phyloP scores from a whole-genome alignment of 2,113 vertebrate genomes.

The Ciconia maguari region DNA sequence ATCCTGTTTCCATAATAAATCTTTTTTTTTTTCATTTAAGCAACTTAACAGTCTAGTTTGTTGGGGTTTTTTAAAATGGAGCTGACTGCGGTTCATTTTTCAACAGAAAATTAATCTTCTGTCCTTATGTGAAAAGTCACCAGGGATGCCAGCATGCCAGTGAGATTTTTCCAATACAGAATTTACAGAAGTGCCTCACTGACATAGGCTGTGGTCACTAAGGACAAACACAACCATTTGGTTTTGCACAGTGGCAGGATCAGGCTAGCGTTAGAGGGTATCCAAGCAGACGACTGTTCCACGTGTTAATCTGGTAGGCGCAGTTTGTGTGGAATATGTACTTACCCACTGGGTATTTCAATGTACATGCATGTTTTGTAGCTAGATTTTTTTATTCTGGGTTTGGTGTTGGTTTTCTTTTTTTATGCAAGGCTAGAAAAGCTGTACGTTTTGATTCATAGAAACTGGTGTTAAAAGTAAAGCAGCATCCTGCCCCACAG shows the following conservation, averaged over 20 bases:
- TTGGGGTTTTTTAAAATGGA: not conserved
- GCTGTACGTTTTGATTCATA: not conserved
- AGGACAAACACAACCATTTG: not conserved
- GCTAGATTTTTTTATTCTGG: not conserved
- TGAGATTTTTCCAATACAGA: not conserved
- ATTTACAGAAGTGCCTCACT: not conserved
- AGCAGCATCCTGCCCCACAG: not conserved
- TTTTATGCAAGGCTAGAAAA: not conserved
- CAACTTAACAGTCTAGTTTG: not conserved
- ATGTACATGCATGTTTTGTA: not conserved
- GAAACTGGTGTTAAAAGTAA: not conserved
- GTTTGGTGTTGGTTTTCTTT: not conserved
- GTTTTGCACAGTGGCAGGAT: not conserved
- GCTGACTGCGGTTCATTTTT: not conserved
- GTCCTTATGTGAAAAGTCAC: not conserved
- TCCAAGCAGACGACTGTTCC: not conserved
- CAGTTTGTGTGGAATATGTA: not conserved
- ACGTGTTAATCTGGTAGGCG: not conserved
- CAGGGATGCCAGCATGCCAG: not conserved
- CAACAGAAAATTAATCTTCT: not conserved
- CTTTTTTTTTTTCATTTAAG: not conserved
- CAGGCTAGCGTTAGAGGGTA: not conserved
- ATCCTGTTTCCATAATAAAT: slow-evolving; percentile 35
- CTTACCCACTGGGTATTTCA: not conserved
- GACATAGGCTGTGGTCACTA: not conserved